Conservation (phyloP, 2,888 invertebrate genomes). For the Chesias legatella region DNA sequence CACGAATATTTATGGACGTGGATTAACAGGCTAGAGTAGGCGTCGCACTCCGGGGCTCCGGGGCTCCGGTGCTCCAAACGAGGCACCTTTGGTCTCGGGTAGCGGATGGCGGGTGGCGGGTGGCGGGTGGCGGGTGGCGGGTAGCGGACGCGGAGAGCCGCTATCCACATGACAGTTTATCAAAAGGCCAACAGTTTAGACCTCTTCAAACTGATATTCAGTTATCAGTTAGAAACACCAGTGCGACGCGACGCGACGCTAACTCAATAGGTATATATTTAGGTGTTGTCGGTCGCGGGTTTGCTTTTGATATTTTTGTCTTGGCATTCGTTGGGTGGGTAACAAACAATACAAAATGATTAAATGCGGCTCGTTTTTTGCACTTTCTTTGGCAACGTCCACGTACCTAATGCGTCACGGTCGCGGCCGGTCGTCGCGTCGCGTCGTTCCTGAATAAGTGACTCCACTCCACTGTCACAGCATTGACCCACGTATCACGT, state of each 20-base stretch:
- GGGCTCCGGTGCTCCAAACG: conserved; percentile 65
- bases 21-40: conserved; percentile 46
- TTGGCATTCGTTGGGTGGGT: conserved; percentile 45
- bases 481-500: conserved; percentile 51
- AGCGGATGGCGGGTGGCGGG: too few relatives aligned
- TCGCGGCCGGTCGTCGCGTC: conserved; percentile 59
- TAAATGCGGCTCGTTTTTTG: conserved; percentile 35
- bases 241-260: conserved; percentile 30
- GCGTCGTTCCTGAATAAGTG: conserved; percentile 60
- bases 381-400: conserved; percentile 45
- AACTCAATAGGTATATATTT: conserved; percentile 29
- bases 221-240: conserved; percentile 36
- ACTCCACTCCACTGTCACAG: conserved; percentile 44
- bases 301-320: conserved; percentile 43
- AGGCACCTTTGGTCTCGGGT: conserved; percentile 34
- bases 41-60: conserved; percentile 65
- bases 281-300: conserved; percentile 41
- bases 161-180: conserved; percentile 58
- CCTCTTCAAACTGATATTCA: conserved; percentile 50
- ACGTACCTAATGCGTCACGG: conserved; percentile 52
- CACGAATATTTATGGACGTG: conserved; percentile 66
- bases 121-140: too few relatives aligned
- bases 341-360: conserved; percentile 33
- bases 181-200: conserved; percentile 56
- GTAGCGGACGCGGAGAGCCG: too few relatives aligned